These are phyloP conservation scores for Pollenia labialis DNA, from an alignment of 2,888 invertebrate species.

Conservation along the genomic window DNA sequence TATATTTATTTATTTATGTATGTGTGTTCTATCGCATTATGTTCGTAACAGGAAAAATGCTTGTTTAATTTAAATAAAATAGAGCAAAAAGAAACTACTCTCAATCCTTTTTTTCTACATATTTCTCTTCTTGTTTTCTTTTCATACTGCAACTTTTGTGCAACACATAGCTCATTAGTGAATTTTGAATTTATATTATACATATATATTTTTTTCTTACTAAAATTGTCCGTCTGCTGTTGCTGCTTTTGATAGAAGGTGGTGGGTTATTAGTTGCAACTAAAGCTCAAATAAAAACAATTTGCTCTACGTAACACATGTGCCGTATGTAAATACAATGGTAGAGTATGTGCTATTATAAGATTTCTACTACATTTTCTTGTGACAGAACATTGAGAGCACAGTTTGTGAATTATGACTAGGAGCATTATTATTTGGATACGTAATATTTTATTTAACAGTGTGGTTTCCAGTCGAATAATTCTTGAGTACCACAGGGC, in stretches of 20 bases:
- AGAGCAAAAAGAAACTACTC: slow-evolving; percentile 38
- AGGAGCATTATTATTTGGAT: not conserved
- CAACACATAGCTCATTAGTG: slow-evolving; percentile 80
- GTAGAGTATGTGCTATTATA: slow-evolving; percentile 5
- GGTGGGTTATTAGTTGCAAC: slow-evolving; percentile 35
- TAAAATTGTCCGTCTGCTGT: slow-evolving; percentile 33
- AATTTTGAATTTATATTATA: slow-evolving; percentile 79
- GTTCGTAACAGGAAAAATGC: slow-evolving; percentile 30
- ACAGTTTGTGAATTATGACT: not conserved
- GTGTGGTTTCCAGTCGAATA: no score
- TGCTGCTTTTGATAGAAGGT: slow-evolving; percentile 1
- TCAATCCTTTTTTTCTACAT: slow-evolving; percentile 27
- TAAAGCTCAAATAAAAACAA: slow-evolving; percentile 52
- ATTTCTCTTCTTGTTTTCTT: slow-evolving; percentile 44
- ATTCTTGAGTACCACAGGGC: no score
- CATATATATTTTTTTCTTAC: slow-evolving; percentile 66
- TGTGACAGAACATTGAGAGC: not conserved
- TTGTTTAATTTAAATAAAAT: slow-evolving; percentile 60
- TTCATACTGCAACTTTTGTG: slow-evolving; percentile 43
- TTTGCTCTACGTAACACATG: slow-evolving; percentile 11
- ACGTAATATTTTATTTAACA: no score
- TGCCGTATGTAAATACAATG: not conserved
- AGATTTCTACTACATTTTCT: slow-evolving; percentile 18
- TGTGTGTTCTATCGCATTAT: slow-evolving; percentile 19
- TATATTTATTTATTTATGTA: slow-evolving; percentile 2